Conservation (phyloP, 2,888 invertebrate genomes). For the Drosophila neonasuta region DNA sequence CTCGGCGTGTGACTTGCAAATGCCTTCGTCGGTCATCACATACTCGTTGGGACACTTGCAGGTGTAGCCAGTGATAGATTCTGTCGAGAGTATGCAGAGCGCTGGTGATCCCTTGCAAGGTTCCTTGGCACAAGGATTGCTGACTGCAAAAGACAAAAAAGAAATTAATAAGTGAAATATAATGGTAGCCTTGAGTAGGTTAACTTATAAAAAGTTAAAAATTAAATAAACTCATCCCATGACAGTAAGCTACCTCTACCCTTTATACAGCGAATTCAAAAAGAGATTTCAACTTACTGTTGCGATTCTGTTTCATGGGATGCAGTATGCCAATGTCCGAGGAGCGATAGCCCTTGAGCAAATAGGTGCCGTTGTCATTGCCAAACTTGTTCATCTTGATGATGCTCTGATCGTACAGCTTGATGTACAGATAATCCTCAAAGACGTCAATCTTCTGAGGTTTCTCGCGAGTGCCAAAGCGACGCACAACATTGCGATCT, state of each 20-base stretch:
- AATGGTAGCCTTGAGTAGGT: too few species aligned
- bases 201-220: too few species aligned
- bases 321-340: constrained; percentile 87
- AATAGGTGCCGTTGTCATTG: constrained; percentile 83
- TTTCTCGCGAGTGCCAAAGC: constrained; percentile 84
- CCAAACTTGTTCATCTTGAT: constrained; percentile 87
- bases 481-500: constrained; percentile 85
- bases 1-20: constrained; percentile 78
- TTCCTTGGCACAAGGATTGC: constrained; percentile 85
- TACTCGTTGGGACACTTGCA: constrained; percentile 85
- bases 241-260: too few species aligned
- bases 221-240: too few species aligned
- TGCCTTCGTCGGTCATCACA: constrained; percentile 75
- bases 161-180: not conserved
- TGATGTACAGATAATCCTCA: constrained; percentile 87
- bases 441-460: constrained; percentile 89
- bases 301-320: constrained; percentile 85
- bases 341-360: constrained; percentile 84
- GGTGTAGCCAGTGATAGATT: constrained; percentile 80
- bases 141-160: constrained; percentile 69
- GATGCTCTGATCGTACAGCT: constrained; percentile 86
- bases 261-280: too few species aligned
- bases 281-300: constrained; percentile 72
- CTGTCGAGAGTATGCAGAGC: constrained; percentile 84
- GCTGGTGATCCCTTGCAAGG: constrained; percentile 85